Evolutionary conservation across 1,140 invertebrate species (phyloP).

Genomic region (Drosophila chauvacae): DNA sequence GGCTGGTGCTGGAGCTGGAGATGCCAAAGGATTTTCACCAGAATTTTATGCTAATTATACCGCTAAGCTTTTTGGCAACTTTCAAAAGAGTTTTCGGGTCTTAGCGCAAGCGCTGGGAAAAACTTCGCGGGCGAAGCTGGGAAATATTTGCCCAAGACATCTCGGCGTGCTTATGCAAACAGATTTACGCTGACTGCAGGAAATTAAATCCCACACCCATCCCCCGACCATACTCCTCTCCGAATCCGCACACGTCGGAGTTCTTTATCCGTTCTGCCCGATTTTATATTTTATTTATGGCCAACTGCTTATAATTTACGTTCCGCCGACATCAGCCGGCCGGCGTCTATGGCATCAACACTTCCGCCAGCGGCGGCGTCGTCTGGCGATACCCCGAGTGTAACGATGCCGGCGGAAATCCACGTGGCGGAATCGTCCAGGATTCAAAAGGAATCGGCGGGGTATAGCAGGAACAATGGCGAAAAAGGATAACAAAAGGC

Average conservation of each 20-base stretch:
- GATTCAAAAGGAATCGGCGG: slow-evolving; percentile 39
- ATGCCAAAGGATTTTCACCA: slow-evolving; percentile 57
- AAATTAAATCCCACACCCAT: slow-evolving; percentile 48
- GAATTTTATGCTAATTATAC: slow-evolving; percentile 77
- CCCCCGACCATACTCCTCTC: neutral
- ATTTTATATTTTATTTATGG: slow-evolving; percentile 44
- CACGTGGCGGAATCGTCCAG: slow-evolving; percentile 61
- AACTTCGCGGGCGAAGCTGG: slow-evolving; percentile 44
- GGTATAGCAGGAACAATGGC: slow-evolving; percentile 19
- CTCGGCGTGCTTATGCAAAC: slow-evolving; percentile 49
- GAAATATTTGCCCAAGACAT: slow-evolving; percentile 55
- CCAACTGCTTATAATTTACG: slow-evolving; percentile 61
- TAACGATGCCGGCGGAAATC: slow-evolving; percentile 67
- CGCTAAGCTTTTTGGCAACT: slow-evolving; percentile 70
- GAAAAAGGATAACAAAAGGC: slow-evolving; percentile 20
- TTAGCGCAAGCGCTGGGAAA: slow-evolving; percentile 40
- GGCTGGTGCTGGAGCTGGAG: slow-evolving; percentile 10
- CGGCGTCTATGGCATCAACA: slow-evolving; percentile 68
- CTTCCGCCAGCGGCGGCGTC: slow-evolving; percentile 60
- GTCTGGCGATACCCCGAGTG: slow-evolving; percentile 69
- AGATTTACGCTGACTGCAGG: slow-evolving; percentile 61
- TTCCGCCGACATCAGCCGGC: slow-evolving; percentile 37
- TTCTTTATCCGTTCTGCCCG: slow-evolving; percentile 33
- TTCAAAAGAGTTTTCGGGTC: slow-evolving; percentile 66
- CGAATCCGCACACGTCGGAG: slow-evolving; percentile 20